Base-by-base conservation (phyloP, 2,113 vertebrate genomes). In the Sinocyclocheilus grahami region DNA sequence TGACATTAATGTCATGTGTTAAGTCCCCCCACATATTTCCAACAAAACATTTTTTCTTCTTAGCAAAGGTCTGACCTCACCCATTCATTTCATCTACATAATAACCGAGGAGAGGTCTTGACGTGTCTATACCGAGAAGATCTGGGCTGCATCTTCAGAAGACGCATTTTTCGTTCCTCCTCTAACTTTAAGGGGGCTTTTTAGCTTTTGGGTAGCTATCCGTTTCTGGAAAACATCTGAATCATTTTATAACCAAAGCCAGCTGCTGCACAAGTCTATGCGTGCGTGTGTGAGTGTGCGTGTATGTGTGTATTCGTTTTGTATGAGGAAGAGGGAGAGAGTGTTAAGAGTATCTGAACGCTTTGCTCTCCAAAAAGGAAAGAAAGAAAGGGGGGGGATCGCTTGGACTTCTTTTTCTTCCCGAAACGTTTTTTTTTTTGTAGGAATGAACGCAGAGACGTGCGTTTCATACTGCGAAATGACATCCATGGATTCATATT, bases 401-500 rank as follows among this genome's bases (percentile, higher is more conserved):
- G 22, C 76, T 88, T 88, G 86, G 86, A 89, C 84, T 82, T 89
- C 83, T 91, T 90, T 92, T 93, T 93, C 89, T 89, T 75, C 82
- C 24, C 18, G 55, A 74, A 83, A 77, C 63, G 11, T n/a, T 46
- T 46, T 46, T 46, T 48, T 48, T 48, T 93, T 95, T 96, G 95
- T 95, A 96, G 96, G 95, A 95, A 98, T 98, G 98, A 97, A 98
- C 94, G 96, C 95, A 84, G 97, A 99, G 96, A 96, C 96, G 88
- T 97, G 97, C 94, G 94, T 97, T 92, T 97, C 98, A 94, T 97
- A 96, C 96, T 96, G 96, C 95, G 97, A 98, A 88, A 97, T 97
- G 93, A 96, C 97, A 95, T 96, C 97, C 95, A 99, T 99, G 98
- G 97, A 99, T 97, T 96, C 97, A 94, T 99, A 98, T 95, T 98